phyloP scores from a whole-genome alignment of 2,797 vertebrate genomes.

The Hyperoplus lanceolatus region DNA sequence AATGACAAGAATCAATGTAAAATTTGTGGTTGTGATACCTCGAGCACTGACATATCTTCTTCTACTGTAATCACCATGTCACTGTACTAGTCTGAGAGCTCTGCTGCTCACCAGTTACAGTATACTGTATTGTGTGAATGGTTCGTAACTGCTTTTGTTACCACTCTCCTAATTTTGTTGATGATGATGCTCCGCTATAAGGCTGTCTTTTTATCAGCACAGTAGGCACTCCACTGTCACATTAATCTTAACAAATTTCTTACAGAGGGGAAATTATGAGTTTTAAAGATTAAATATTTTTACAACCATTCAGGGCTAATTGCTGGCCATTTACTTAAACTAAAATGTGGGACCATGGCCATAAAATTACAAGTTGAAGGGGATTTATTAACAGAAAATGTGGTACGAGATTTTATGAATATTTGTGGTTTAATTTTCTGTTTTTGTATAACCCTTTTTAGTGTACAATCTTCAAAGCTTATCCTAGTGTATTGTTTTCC shows the following conservation, averaged over 20 bases:
- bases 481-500: not conserved
- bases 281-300: not conserved
- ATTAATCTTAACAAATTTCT: not conserved
- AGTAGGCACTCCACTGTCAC: not conserved
- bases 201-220: not conserved
- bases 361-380: not conserved
- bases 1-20: not conserved
- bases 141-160: not conserved
- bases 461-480: not conserved
- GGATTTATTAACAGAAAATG: not conserved
- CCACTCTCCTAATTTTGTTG: not conserved
- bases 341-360: not conserved
- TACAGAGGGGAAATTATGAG: not conserved
- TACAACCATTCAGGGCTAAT: not conserved
- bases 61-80: not conserved
- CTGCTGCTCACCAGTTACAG: slow-evolving; percentile 4
- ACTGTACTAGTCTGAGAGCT: not conserved
- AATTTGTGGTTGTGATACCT: not conserved
- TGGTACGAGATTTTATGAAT: not conserved
- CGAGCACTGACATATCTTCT: not conserved
- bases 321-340: not conserved
- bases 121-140: not conserved
- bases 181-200: not conserved
- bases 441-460: not conserved
- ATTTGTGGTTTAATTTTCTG: not conserved